phyloP scores from a whole-genome alignment of 2,113 vertebrate species.

The Crypturellus undulatus region DNA sequence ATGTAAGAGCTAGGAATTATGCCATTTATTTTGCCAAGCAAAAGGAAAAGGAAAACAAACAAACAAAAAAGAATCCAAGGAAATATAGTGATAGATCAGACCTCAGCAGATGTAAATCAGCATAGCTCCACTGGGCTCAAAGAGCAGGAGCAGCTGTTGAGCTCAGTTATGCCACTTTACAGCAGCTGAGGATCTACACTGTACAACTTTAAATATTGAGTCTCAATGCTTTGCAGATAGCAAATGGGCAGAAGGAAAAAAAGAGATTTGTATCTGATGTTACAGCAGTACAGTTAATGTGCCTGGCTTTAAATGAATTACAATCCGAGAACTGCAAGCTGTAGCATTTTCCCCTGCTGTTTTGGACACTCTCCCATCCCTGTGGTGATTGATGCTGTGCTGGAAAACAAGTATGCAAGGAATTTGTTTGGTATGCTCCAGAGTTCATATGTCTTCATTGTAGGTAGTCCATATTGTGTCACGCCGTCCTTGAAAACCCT shows the following conservation, averaged over 20 bases:
- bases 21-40: slow-evolving; percentile 45
- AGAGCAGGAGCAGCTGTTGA: slow-evolving; percentile 52
- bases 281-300: slow-evolving; percentile 42
- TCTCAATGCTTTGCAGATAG: slow-evolving; percentile 52
- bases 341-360: slow-evolving; percentile 72
- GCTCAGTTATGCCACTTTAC: not conserved
- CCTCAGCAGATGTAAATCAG: slow-evolving; percentile 46
- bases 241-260: slow-evolving; percentile 47
- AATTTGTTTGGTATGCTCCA: slow-evolving; percentile 72
- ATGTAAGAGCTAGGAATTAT: not conserved
- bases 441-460: slow-evolving; percentile 78
- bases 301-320: slow-evolving; percentile 72
- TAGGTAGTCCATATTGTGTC: slow-evolving; percentile 75
- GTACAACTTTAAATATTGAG: slow-evolving; percentile 53
- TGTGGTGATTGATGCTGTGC: slow-evolving; percentile 75
- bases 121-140: slow-evolving; percentile 24
- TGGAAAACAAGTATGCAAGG: slow-evolving; percentile 74
- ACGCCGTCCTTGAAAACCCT: slow-evolving; percentile 70
- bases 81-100: slow-evolving; percentile 29
- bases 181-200: slow-evolving; percentile 37
- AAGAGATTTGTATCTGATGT: slow-evolving; percentile 64
- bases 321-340: slow-evolving; percentile 67
- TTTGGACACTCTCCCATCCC: slow-evolving; percentile 72
- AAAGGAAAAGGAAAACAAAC: slow-evolving; percentile 41
- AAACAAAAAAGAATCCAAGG: slow-evolving; percentile 5